phyloP scores from a whole-genome alignment of 2,797 vertebrate genomes.

The Parotocinclus haroldoi region DNA sequence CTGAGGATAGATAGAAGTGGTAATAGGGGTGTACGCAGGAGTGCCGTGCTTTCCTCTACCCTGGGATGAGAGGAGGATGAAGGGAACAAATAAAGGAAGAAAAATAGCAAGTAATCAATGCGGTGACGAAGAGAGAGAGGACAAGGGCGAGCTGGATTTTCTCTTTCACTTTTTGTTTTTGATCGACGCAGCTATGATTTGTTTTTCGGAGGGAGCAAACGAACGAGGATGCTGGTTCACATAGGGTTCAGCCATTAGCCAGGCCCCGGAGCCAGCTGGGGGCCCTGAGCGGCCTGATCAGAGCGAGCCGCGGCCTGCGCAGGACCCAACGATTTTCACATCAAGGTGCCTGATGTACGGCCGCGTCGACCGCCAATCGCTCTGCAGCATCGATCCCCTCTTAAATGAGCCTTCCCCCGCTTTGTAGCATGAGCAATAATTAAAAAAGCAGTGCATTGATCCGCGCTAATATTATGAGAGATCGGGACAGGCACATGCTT shows the following conservation, averaged over 20 bases:
- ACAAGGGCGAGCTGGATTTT: neutral
- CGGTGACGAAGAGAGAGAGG: slow-evolving; percentile 54
- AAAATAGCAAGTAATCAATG: slow-evolving; percentile 80
- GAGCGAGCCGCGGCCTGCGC: slow-evolving; percentile 83
- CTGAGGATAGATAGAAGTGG: slow-evolving; percentile 68
- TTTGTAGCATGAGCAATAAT: slow-evolving; percentile 99
- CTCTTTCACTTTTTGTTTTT: slow-evolving; percentile 13
- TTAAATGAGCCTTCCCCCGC: slow-evolving; percentile 99
- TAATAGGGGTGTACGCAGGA: slow-evolving; percentile 70
- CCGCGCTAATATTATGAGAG: slow-evolving; percentile 99
- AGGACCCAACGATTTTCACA: slow-evolving; percentile 99
- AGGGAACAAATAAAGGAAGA: slow-evolving; percentile 70
- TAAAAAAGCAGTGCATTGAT: slow-evolving; percentile 99
- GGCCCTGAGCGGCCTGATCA: slow-evolving; percentile 98
- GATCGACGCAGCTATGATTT: slow-evolving; percentile 76
- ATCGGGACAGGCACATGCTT: slow-evolving; percentile 98
- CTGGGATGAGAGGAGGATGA: slow-evolving; percentile 45
- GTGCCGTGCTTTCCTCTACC: slow-evolving; percentile 59
- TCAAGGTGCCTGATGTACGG: slow-evolving; percentile 99
- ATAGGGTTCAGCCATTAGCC: slow-evolving; percentile 93
- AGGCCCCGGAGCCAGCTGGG: slow-evolving; percentile 95
- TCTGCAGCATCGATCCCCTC: slow-evolving; percentile 93
- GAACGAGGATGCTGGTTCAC: slow-evolving; percentile 86
- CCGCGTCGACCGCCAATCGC: slow-evolving; percentile 94
- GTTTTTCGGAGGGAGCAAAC: slow-evolving; percentile 65